Percentiles rank a stretch among this genome's conserved stretches.
Conservation (phyloP, 2,113 vertebrate species). For the Plectropomus leopardus region DNA sequence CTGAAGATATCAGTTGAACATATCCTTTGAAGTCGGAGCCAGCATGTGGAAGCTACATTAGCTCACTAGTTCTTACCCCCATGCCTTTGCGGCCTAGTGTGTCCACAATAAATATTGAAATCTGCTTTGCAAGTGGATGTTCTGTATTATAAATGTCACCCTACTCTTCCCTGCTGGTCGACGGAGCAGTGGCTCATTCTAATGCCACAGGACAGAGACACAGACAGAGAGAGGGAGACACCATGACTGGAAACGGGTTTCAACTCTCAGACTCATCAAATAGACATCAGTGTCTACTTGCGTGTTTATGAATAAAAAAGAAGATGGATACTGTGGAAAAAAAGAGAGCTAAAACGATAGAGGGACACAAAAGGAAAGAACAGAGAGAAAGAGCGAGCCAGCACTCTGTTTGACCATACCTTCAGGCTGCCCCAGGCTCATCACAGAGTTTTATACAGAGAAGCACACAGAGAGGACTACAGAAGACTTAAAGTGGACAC, state of each 20-base stretch:
- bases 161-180: conserved; percentile 6
- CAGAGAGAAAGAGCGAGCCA: neutral
- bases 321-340: neutral
- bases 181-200: conserved; percentile 37
- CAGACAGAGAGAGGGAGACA: conserved; percentile 19
- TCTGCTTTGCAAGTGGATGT: conserved; percentile 62
- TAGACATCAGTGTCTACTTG: conserved; percentile 35
- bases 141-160: conserved; percentile 71
- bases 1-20: conserved; percentile 61
- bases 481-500: neutral
- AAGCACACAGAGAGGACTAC: neutral
- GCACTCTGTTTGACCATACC: neutral
- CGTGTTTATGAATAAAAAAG: conserved; percentile 39
- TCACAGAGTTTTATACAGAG: too few species aligned
- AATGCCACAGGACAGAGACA: conserved; percentile 44
- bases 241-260: conserved; percentile 12
- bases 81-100: conserved; percentile 41
- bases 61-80: conserved; percentile 43
- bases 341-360: conserved; percentile 16
- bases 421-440: neutral
- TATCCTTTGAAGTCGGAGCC: conserved; percentile 60
- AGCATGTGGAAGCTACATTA: conserved; percentile 57
- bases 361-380: neutral
- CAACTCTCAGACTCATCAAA: conserved; percentile 56
- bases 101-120: conserved; percentile 73